These are phyloP conservation scores for Zenarchopterus dispar DNA, from an alignment of 2,797 vertebrate genomes.

Conservation along the genomic window DNA sequence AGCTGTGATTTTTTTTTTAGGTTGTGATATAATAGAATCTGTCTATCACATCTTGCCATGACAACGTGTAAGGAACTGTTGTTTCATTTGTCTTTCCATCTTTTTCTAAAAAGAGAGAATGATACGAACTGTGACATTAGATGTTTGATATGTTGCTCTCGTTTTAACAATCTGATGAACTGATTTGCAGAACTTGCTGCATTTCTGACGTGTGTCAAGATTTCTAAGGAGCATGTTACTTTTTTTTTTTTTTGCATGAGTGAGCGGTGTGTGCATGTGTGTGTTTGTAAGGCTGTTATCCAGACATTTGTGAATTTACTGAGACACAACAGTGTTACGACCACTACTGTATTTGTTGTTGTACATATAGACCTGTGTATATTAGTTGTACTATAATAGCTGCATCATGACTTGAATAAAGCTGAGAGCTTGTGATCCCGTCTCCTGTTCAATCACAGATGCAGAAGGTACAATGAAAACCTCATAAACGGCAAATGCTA, in stretches of 20 bases:
- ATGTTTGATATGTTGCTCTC: slow-evolving; percentile 70
- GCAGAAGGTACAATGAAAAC: neutral
- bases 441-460: slow-evolving; percentile 31
- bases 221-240: slow-evolving; percentile 59
- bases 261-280: slow-evolving; percentile 44
- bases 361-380: slow-evolving; percentile 74
- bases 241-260: slow-evolving; percentile 31
- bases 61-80: slow-evolving; percentile 52
- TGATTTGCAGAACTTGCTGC: slow-evolving; percentile 51
- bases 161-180: slow-evolving; percentile 56
- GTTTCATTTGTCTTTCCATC: slow-evolving; percentile 35
- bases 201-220: slow-evolving; percentile 66
- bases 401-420: slow-evolving; percentile 73
- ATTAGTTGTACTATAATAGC: slow-evolving; percentile 69
- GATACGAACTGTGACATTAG: slow-evolving; percentile 49
- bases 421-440: slow-evolving; percentile 42
- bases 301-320: slow-evolving; percentile 54
- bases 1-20: slow-evolving; percentile 47
- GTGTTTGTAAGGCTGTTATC: slow-evolving; percentile 37
- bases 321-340: slow-evolving; percentile 58
- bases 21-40: slow-evolving; percentile 47
- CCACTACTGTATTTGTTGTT: slow-evolving; percentile 57
- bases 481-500: neutral
- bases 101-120: slow-evolving; percentile 38
- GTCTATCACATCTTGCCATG: slow-evolving; percentile 63